phyloP scores from a whole-genome alignment of 2,113 vertebrate species.

The Hydrolagus affinis region DNA sequence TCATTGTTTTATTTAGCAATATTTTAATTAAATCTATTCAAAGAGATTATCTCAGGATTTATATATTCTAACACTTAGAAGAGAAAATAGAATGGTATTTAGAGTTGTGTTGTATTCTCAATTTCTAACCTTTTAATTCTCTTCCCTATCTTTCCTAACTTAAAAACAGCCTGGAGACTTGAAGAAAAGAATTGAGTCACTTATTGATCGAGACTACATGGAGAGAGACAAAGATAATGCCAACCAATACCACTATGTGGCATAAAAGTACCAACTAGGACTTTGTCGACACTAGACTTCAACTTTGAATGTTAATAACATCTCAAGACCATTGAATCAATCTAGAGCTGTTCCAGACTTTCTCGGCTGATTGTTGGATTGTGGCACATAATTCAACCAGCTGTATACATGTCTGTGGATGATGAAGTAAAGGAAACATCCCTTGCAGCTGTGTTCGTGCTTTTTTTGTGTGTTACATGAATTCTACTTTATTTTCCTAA shows the following conservation, averaged over 20 bases:
- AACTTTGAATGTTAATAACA: neutral
- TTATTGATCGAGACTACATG: constrained; percentile 97
- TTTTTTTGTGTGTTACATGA: constrained; percentile 40
- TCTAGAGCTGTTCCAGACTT: constrained; percentile 38
- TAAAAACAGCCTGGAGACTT: constrained; percentile 76
- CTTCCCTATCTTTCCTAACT: constrained; percentile 34
- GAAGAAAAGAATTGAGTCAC: constrained; percentile 93
- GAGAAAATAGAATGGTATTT: neutral
- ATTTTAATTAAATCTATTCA: no score
- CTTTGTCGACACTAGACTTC: constrained; percentile 31
- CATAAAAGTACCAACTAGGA: constrained; percentile 52
- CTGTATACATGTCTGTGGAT: constrained; percentile 42
- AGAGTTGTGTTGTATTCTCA: neutral
- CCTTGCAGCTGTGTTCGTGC: constrained; percentile 32
- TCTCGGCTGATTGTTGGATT: constrained; percentile 44
- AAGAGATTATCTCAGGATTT: neutral
- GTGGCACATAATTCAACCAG: constrained; percentile 38
- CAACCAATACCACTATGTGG: constrained; percentile 95
- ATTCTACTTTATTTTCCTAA: constrained; percentile 44
- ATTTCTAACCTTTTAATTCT: constrained; percentile 34
- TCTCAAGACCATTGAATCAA: constrained; percentile 41
- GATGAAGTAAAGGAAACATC: constrained; percentile 36
- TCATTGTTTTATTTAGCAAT: neutral
- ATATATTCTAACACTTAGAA: neutral
- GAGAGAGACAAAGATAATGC: constrained; percentile 91